Conservation (phyloP, 2,797 vertebrate genomes). For the Remorina albescens region DNA sequence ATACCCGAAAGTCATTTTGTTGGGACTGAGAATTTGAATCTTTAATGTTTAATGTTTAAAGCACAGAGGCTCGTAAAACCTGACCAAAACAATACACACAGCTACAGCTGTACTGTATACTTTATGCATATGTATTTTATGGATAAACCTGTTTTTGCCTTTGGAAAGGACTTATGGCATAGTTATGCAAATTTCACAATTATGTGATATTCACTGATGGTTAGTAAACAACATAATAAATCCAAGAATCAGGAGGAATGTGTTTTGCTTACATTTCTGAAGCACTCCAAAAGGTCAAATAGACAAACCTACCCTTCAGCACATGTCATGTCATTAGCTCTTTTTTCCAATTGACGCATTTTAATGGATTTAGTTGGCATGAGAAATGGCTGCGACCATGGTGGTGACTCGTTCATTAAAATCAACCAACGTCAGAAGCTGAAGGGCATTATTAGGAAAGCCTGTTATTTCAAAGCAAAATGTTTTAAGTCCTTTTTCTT, state of each 20-base stretch:
- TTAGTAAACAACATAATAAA: neutral
- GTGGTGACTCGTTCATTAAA: conserved; percentile 7
- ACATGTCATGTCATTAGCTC: neutral
- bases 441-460: conserved; percentile 11
- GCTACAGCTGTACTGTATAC: neutral
- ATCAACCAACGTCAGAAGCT: conserved; percentile 5
- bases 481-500: neutral
- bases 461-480: neutral
- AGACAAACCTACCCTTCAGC: conserved; percentile 15
- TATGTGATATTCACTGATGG: neutral
- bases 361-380: conserved; percentile 25
- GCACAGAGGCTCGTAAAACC: neutral
- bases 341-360: conserved; percentile 23
- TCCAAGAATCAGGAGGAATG: neutral
- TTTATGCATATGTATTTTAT: too few species aligned
- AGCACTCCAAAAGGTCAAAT: conserved; percentile 30
- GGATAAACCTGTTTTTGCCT: too few species aligned
- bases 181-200: neutral
- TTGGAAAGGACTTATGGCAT: neutral
- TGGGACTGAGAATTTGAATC: too few species aligned
- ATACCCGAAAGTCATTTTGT: too few species aligned
- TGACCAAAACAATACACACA: neutral
- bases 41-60: too few species aligned
- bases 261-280: neutral
- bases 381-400: neutral